phyloP scores from a whole-genome alignment of 1,140 invertebrate species.

The Bicyclus anynana region DNA sequence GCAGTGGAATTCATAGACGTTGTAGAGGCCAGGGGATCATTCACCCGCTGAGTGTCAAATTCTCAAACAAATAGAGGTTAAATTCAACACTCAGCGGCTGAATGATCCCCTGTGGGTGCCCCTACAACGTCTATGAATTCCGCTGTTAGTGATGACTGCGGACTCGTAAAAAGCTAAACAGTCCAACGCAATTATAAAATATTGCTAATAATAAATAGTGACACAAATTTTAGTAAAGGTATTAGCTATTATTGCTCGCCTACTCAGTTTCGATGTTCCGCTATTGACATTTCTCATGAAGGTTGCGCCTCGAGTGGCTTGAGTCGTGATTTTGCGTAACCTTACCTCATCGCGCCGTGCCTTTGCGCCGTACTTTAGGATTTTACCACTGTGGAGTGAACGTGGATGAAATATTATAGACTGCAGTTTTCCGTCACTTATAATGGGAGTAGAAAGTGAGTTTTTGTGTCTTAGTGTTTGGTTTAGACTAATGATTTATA shows the following conservation, averaged over 20 bases:
- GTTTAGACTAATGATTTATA: neutral
- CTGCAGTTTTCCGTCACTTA: neutral
- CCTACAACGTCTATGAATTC: too few relatives aligned
- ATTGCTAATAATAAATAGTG: neutral
- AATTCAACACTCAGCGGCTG: too few relatives aligned
- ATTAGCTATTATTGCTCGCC: slow-evolving; percentile 28
- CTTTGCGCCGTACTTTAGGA: slow-evolving; percentile 39
- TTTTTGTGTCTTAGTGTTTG: neutral
- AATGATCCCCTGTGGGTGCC: too few relatives aligned
- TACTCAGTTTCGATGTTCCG: slow-evolving; percentile 45
- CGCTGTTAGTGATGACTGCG: too few relatives aligned
- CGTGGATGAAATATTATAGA: slow-evolving; percentile 12
- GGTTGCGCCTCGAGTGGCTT: slow-evolving; percentile 39
- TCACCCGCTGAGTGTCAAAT: too few relatives aligned
- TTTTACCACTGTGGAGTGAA: slow-evolving; percentile 23
- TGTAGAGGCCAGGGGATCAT: too few relatives aligned
- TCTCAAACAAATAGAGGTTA: too few relatives aligned
- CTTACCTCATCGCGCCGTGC: slow-evolving; percentile 48
- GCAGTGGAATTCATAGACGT: too few relatives aligned
- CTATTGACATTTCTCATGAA: slow-evolving; percentile 73
- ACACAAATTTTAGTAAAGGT: slow-evolving; percentile 14
- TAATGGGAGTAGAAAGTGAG: slow-evolving; percentile 60
- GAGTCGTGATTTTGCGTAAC: slow-evolving; percentile 72
- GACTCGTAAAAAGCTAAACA: too few relatives aligned
- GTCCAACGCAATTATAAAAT: too few relatives aligned